Base-by-base conservation (phyloP, 2,113 vertebrate species). In the Astatoreochromis straeleni region DNA sequence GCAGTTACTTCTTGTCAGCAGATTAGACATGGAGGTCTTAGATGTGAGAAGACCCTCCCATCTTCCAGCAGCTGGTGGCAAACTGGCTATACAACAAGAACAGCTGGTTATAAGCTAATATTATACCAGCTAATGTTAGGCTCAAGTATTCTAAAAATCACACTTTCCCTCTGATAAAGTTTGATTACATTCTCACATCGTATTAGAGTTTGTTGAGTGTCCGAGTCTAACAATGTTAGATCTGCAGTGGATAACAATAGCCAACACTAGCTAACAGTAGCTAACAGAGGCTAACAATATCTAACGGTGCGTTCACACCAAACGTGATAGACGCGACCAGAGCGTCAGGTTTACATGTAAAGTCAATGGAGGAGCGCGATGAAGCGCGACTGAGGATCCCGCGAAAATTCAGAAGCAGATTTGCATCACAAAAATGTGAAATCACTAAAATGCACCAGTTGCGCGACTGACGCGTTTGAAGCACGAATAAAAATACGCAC, bases 391-490 rank as follows among this genome's bases (percentile, higher is more conserved):
- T 26, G 54, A 3, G 54, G 54, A 26, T 55, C 54, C 54, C 1
- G 54, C 7, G 1, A 26, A 26, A 55, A 55, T 55, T 26, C 54
- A 55, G 54, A 55, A 5, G 51, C n/a, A 54, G 51, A 21, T 21
- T 57, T 57, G 54, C 24, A 0, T 5, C 3, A 57, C 0, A 0
- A 12, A 55, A 24, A 54, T 1, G 4, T 4, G 4, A 14, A 57
- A 26, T 26, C n/a, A 54, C 10, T 0, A 24, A 54, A 7, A 54
- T 54, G n/a, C 1, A 0, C 0, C 19, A 53, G 51, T 53, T 3
- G 3, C 17, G 1, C 17, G 1, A 49, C 17, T 19, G 47, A 51
- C 3, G 3, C 4, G 4, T 13, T 54, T 54, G 53, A 54, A 54
- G 6, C 0, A 1, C 3, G 0, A 26, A 13, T 7, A 55, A 13